Conservation (phyloP, 1,140 invertebrate genomes). For the Hyphantria cunea region DNA sequence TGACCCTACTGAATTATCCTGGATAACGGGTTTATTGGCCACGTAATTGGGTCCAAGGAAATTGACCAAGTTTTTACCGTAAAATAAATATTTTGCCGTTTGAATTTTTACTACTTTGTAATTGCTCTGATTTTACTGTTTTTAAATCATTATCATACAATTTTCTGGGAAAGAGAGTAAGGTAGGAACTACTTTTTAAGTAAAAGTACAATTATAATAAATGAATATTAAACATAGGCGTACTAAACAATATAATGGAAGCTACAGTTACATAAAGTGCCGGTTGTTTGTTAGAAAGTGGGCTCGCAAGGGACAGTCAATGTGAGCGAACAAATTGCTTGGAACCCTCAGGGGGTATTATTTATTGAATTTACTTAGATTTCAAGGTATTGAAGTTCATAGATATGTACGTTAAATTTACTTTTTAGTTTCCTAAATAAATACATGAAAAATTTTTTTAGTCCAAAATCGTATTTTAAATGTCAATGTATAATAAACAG, state of each 20-base stretch:
- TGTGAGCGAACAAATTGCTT: too few relatives aligned
- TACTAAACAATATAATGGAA: slow-evolving; percentile 7
- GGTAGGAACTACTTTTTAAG: not conserved
- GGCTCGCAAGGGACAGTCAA: too few relatives aligned
- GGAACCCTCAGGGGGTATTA: too few relatives aligned
- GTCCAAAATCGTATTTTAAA: too few relatives aligned
- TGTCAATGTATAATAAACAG: too few relatives aligned
- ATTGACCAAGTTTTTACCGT: slow-evolving; percentile 21
- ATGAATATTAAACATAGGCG: not conserved
- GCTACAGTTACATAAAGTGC: slow-evolving; percentile 3
- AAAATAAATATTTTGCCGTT: slow-evolving; percentile 17
- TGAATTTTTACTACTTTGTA: slow-evolving; percentile 12
- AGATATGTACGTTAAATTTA: too few relatives aligned
- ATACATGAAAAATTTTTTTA: too few relatives aligned
- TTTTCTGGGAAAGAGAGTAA: too few relatives aligned
- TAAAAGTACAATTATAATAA: not conserved
- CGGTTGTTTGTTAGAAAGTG: slow-evolving; percentile 15
- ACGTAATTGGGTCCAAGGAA: slow-evolving; percentile 28
- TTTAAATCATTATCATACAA: not conserved
- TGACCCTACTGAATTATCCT: slow-evolving; percentile 5
- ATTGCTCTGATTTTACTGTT: not conserved
- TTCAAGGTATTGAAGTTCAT: too few relatives aligned
- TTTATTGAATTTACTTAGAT: too few relatives aligned
- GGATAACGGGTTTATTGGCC: slow-evolving; percentile 16
- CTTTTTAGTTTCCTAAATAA: too few relatives aligned